These are phyloP conservation scores for Sminthurinus aureus DNA, from an alignment of 2,888 invertebrate species.

Conservation along the genomic window DNA sequence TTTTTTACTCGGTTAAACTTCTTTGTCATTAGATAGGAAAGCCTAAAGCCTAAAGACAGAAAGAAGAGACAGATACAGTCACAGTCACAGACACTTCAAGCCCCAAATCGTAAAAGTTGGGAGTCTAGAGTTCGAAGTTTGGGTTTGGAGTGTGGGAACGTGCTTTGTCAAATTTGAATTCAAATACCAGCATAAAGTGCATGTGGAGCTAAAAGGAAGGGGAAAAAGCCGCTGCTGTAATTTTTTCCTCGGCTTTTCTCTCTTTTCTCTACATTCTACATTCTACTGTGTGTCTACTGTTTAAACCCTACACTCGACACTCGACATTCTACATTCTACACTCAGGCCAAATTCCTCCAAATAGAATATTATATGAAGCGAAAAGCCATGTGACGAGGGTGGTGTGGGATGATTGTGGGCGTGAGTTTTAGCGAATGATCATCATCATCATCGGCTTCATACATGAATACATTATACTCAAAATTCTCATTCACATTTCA, in stretches of 20 bases:
- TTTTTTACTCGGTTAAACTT: no score
- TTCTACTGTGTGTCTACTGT: no score
- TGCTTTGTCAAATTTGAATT: not conserved
- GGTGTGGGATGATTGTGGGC: not conserved
- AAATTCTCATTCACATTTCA: slow-evolving; percentile 1
- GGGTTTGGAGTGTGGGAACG: not conserved
- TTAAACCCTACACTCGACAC: no score
- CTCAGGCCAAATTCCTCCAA: not conserved
- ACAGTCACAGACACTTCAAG: not conserved
- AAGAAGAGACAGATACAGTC: no score
- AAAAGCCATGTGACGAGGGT: slow-evolving; percentile 1
- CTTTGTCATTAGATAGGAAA: no score
- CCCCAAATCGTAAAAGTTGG: not conserved
- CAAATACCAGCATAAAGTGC: not conserved
- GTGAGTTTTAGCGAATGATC: not conserved
- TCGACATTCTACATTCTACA: no score
- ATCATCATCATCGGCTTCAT: not conserved
- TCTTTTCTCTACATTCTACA: not conserved
- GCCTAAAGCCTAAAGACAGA: no score
- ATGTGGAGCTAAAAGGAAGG: not conserved
- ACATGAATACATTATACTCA: not conserved
- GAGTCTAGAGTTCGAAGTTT: not conserved
- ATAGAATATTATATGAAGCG: slow-evolving; percentile 29
- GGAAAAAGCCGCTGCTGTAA: not conserved
- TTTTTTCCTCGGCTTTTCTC: not conserved